Percentiles rank a stretch among this genome's conserved stretches.
phyloP scores from a whole-genome alignment of 1,140 invertebrate species.

The Acromyrmex heyeri region DNA sequence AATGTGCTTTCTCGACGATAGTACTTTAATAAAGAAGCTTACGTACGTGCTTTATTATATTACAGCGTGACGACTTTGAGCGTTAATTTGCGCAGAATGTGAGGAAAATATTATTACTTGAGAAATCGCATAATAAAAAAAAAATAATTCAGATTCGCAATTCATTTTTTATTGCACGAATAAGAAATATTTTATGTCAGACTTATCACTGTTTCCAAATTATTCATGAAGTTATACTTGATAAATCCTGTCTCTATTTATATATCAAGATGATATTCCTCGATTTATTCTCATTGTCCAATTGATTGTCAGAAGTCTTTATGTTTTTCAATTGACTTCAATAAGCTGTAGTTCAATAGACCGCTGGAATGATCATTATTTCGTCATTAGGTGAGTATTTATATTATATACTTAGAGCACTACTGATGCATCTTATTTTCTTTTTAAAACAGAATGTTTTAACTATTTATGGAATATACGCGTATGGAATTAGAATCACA shows the following conservation, averaged over 20 bases:
- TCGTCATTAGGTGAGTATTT: not conserved
- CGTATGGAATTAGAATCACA: not conserved
- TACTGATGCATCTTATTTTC: not conserved
- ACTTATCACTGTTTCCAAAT: not conserved
- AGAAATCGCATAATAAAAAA: not conserved
- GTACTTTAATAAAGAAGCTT: conserved; percentile 21
- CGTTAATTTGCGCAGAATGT: not conserved
- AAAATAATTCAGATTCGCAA: not conserved
- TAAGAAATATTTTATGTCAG: not conserved
- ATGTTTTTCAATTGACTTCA: not conserved
- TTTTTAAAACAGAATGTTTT: not conserved
- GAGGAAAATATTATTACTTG: not conserved
- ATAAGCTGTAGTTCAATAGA: not conserved
- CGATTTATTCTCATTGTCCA: not conserved
- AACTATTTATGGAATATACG: not conserved
- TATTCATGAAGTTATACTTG: not conserved
- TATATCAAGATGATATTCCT: conserved; percentile 3
- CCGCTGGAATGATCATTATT: not conserved
- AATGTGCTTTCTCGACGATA: conserved; percentile 12
- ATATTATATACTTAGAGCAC: not conserved
- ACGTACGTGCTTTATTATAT: not conserved
- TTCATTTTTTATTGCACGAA: not conserved
- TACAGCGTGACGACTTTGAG: not conserved
- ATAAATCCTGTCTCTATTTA: not conserved
- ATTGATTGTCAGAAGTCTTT: not conserved